These are phyloP conservation scores for Saiga tatarica DNA, from an alignment of 2,113 vertebrate species.

Conservation along the genomic window DNA sequence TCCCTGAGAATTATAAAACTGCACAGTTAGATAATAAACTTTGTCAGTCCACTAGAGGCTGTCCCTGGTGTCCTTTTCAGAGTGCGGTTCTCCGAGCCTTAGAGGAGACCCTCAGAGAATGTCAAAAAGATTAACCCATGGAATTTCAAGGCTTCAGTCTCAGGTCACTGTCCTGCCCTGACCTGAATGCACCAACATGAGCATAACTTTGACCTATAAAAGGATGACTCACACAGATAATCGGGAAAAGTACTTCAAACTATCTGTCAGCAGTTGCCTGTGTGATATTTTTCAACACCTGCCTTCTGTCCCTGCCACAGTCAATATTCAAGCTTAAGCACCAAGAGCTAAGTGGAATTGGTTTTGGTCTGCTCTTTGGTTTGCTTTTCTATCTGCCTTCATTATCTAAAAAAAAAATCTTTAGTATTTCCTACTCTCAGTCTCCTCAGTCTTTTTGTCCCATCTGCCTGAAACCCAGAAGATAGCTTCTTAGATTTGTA, in stretches of 20 bases:
- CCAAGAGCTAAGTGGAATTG: not conserved
- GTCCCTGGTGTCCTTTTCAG: too few relatives aligned
- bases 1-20: too few relatives aligned
- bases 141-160: not conserved
- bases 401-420: not conserved
- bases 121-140: not conserved
- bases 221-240: slow-evolving; percentile 8
- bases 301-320: not conserved
- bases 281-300: not conserved
- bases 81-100: too few relatives aligned
- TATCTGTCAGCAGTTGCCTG: not conserved
- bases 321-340: not conserved
- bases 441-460: not conserved
- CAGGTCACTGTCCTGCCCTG: not conserved
- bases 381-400: not conserved
- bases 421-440: not conserved
- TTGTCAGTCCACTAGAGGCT: too few relatives aligned
- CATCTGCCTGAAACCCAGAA: not conserved
- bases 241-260: not conserved
- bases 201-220: not conserved
- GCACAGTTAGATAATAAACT: too few relatives aligned
- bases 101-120: not conserved
- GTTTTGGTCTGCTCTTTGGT: not conserved
- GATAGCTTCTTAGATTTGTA: not conserved
- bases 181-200: not conserved